Conservation (phyloP, 1,140 invertebrate genomes). For the Luehdorfia chinensis region DNA sequence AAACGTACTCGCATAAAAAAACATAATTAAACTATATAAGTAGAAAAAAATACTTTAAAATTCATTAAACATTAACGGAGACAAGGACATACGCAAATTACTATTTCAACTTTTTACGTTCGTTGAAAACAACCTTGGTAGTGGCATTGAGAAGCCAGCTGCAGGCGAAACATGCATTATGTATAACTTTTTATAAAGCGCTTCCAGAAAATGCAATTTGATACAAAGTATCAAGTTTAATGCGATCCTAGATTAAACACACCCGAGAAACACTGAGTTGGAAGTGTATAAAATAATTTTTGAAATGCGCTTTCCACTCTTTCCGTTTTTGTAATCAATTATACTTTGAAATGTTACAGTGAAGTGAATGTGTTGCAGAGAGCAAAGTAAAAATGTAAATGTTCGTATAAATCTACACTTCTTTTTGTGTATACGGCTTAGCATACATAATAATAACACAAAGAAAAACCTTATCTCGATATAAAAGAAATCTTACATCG, state of each 20-base stretch:
- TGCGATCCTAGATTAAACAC: constrained; percentile 69
- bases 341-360: constrained; percentile 18
- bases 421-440: too few species aligned
- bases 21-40: too few species aligned
- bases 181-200: constrained; percentile 69
- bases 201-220: constrained; percentile 66
- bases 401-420: too few species aligned
- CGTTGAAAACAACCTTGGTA: constrained; percentile 24
- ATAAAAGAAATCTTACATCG: too few species aligned
- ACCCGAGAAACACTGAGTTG: constrained; percentile 38
- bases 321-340: constrained; percentile 18
- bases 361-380: too few species aligned
- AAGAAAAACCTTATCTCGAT: too few species aligned
- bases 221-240: constrained; percentile 75
- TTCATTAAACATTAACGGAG: constrained; percentile 8
- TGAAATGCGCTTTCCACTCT: constrained; percentile 24
- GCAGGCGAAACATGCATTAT: constrained; percentile 68
- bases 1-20: too few species aligned
- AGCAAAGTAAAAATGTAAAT: too few species aligned
- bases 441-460: too few species aligned
- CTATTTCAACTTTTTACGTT: constrained; percentile 6
- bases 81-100: neutral
- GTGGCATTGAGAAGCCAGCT: constrained; percentile 40
- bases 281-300: constrained; percentile 33
- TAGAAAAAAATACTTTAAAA: too few species aligned